Percentiles rank a stretch among this genome's conserved stretches.
Conservation (phyloP, 2,888 invertebrate species). For the Dioctria linearis region DNA sequence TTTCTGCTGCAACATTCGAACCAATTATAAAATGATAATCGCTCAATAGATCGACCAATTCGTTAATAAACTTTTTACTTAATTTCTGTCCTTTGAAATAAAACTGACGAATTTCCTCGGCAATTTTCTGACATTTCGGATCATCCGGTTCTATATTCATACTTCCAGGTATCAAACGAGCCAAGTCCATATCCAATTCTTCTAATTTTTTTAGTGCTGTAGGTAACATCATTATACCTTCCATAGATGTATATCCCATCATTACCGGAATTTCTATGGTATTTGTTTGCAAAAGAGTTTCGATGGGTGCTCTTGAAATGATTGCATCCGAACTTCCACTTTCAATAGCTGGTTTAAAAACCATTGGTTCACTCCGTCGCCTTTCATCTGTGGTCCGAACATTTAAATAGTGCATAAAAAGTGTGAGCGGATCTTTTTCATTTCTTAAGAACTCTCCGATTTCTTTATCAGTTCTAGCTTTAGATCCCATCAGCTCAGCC, state of each 20-base stretch:
- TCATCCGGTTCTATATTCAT: conserved; percentile 62
- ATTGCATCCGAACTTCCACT: conserved; percentile 60
- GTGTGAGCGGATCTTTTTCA: conserved; percentile 60
- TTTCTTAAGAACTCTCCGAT: conserved; percentile 57
- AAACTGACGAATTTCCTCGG: conserved; percentile 65
- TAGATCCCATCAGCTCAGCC: conserved; percentile 63
- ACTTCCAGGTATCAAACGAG: conserved; percentile 65
- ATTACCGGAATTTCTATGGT: conserved; percentile 72
- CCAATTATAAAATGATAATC: conserved; percentile 70
- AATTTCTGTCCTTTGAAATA: conserved; percentile 71
- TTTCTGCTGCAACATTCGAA: conserved; percentile 63
- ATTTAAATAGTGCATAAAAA: conserved; percentile 61
- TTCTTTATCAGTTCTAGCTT: conserved; percentile 57
- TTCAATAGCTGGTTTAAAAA: conserved; percentile 67
- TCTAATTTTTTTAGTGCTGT: conserved; percentile 63
- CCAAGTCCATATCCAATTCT: conserved; percentile 64
- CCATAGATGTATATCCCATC: conserved; percentile 74
- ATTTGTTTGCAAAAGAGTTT: conserved; percentile 69
- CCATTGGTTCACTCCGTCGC: conserved; percentile 65
- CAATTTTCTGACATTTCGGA: conserved; percentile 60
- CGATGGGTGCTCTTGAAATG: conserved; percentile 68
- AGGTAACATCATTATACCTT: conserved; percentile 71
- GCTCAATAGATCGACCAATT: conserved; percentile 72
- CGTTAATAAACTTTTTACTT: conserved; percentile 69
- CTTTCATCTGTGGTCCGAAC: conserved; percentile 65